Conservation (phyloP, 2,888 invertebrate genomes). For the Acrobasis suavella region DNA sequence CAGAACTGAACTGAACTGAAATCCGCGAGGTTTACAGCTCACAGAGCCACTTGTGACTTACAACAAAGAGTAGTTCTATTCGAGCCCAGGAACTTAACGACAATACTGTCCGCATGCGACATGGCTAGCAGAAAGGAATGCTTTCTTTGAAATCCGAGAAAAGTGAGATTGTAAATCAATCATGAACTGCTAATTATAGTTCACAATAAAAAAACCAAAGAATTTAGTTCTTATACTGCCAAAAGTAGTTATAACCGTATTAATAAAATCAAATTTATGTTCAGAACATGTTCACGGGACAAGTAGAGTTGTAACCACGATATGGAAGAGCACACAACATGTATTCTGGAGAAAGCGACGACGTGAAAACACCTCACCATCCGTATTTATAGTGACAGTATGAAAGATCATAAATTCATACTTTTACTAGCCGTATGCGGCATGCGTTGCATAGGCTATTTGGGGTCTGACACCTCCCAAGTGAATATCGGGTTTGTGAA, state of each 20-base stretch:
- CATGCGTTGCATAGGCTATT: not conserved
- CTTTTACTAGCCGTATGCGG: not conserved
- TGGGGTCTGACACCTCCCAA: not conserved
- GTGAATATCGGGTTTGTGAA: too few species aligned
- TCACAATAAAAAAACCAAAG: not conserved
- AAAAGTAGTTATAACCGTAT: not conserved
- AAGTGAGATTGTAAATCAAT: too few species aligned
- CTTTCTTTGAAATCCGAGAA: too few species aligned
- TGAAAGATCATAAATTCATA: not conserved
- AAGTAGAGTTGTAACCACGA: constrained; percentile 15
- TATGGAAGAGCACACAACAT: not conserved
- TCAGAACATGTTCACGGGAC: not conserved
- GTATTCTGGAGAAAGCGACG: not conserved
- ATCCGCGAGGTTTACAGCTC: too few species aligned
- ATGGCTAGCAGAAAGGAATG: too few species aligned
- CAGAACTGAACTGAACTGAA: too few species aligned
- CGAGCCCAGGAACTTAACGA: too few species aligned
- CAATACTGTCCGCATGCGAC: too few species aligned
- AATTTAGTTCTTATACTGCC: not conserved
- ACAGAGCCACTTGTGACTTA: too few species aligned
- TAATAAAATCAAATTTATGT: too few species aligned
- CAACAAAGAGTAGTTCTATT: too few species aligned
- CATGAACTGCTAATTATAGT: too few species aligned
- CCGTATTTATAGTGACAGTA: not conserved
- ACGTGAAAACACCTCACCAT: not conserved